Evolutionary conservation across 2,797 vertebrate genomes (phyloP).

Genomic region (Sebastes oblongus): DNA sequence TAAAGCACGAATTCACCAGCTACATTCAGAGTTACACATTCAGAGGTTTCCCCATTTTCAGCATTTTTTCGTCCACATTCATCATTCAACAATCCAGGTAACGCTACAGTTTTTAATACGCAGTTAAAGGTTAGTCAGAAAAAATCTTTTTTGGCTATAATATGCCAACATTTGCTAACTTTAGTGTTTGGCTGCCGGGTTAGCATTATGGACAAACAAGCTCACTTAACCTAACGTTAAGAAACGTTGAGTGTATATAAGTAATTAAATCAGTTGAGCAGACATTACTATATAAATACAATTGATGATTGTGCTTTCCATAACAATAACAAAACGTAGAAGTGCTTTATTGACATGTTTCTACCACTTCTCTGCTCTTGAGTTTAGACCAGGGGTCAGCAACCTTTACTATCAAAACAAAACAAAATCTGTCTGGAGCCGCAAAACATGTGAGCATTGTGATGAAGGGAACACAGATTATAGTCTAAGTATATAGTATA

Average conservation of each 20-base stretch:
- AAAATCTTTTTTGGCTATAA: neutral
- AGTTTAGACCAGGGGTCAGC: too few species aligned
- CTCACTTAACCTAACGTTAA: neutral
- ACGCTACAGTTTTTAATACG: neutral
- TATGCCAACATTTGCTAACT: neutral
- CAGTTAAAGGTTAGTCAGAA: neutral
- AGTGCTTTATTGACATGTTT: neutral
- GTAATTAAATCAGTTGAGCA: neutral
- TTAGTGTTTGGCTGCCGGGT: neutral
- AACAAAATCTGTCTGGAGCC: too few species aligned
- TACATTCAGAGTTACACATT: too few species aligned
- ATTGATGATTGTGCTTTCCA: neutral
- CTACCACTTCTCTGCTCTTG: neutral
- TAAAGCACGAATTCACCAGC: neutral
- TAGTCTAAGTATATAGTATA: too few species aligned
- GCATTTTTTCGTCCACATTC: neutral
- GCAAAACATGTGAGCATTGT: too few species aligned
- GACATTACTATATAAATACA: neutral
- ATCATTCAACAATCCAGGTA: constrained; percentile 17
- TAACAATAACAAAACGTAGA: neutral
- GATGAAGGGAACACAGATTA: too few species aligned
- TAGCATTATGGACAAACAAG: neutral
- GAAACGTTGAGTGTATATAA: too few species aligned
- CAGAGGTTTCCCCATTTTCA: neutral
- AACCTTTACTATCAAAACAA: too few species aligned